These are phyloP conservation scores for Abrostola tripartita DNA, from an alignment of 2,888 invertebrate genomes.

Conservation along the genomic window DNA sequence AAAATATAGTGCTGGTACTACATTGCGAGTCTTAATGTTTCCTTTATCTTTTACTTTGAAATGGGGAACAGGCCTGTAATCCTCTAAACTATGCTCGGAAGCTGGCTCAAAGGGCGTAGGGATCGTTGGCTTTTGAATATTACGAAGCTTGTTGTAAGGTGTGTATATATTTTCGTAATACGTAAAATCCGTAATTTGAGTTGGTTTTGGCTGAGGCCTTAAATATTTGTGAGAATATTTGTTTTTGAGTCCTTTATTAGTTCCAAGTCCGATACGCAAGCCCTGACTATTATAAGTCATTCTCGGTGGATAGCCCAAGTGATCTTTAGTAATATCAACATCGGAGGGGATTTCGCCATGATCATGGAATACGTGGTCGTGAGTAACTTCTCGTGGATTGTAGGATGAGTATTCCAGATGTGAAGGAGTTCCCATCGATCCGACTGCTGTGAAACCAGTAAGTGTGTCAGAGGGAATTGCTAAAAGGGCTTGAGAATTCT, in stretches of 20 bases:
- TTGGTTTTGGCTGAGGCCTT: slow-evolving; percentile 67
- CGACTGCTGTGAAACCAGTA: slow-evolving; percentile 67
- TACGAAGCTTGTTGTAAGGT: slow-evolving; percentile 66
- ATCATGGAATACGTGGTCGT: slow-evolving; percentile 85
- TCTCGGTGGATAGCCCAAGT: slow-evolving; percentile 74
- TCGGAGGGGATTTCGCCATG: slow-evolving; percentile 82
- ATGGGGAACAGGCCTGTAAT: slow-evolving; percentile 72
- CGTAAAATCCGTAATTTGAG: slow-evolving; percentile 70
- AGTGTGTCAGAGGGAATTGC: slow-evolving; percentile 71
- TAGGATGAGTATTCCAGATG: slow-evolving; percentile 82
- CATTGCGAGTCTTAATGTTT: slow-evolving; percentile 65
- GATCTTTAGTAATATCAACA: slow-evolving; percentile 74
- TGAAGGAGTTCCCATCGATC: slow-evolving; percentile 75
- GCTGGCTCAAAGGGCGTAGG: slow-evolving; percentile 57
- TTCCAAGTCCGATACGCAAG: slow-evolving; percentile 66
- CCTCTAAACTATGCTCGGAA: slow-evolving; percentile 64
- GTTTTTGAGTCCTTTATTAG: slow-evolving; percentile 64
- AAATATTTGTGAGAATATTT: slow-evolving; percentile 70
- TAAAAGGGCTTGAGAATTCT: slow-evolving; percentile 69
- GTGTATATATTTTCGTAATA: slow-evolving; percentile 81
- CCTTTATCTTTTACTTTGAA: slow-evolving; percentile 73
- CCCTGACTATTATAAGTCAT: slow-evolving; percentile 79
- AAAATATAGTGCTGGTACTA: slow-evolving; percentile 62
- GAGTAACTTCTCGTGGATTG: slow-evolving; percentile 84
- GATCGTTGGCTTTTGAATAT: slow-evolving; percentile 63